Percentiles rank a stretch among this genome's conserved stretches.
These are phyloP conservation scores for Odontophorus gujanensis DNA, from an alignment of 2,113 vertebrate genomes.

Conservation along the genomic window DNA sequence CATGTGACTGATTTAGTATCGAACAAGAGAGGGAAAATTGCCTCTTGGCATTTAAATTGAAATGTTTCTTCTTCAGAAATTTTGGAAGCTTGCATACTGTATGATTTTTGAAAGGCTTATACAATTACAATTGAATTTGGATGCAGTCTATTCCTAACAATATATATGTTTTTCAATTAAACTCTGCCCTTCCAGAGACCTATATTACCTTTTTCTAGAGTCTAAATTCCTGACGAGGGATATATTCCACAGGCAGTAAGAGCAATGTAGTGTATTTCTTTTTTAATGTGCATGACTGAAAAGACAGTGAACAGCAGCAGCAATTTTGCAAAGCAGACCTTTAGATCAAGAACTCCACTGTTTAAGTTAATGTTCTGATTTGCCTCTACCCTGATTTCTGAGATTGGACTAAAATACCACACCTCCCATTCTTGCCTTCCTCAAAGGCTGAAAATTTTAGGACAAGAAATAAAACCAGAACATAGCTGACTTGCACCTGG, in stretches of 20 bases:
- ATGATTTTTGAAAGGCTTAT: conserved; percentile 67
- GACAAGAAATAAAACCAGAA: neutral
- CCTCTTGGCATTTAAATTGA: conserved; percentile 66
- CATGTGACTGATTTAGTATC: conserved; percentile 58
- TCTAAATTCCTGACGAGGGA: conserved; percentile 63
- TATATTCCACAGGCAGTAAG: conserved; percentile 72
- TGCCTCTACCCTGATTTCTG: conserved; percentile 47
- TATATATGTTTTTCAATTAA: conserved; percentile 75
- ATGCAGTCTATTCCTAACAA: conserved; percentile 63
- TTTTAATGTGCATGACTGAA: conserved; percentile 69
- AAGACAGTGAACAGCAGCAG: conserved; percentile 45
- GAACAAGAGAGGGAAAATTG: conserved; percentile 58
- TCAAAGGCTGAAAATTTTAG: neutral
- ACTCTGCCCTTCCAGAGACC: conserved; percentile 67
- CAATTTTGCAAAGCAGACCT: conserved; percentile 45
- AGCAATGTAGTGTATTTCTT: conserved; percentile 59
- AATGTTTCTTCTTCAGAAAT: conserved; percentile 67
- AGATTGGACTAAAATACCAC: conserved; percentile 41
- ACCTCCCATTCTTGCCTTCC: neutral
- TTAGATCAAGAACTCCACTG: neutral
- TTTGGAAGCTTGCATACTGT: conserved; percentile 69
- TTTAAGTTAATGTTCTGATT: conserved; percentile 50
- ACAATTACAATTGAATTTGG: conserved; percentile 60
- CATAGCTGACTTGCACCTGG: neutral
- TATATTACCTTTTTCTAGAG: conserved; percentile 62